phyloP scores from a whole-genome alignment of 2,888 invertebrate species.

The Thera britannica region DNA sequence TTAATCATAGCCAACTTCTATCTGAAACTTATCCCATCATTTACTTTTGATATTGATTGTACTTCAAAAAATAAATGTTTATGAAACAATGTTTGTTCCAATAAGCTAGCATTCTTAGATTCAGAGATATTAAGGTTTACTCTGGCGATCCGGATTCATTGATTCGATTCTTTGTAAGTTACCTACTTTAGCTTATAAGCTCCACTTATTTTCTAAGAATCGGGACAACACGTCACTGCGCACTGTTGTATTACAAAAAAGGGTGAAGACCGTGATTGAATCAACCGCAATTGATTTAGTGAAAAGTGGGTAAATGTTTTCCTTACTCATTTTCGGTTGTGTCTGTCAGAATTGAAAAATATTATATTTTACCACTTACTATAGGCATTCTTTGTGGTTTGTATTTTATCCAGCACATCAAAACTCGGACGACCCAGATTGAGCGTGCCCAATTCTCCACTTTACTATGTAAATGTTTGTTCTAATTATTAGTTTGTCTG shows the following conservation, averaged over 20 bases:
- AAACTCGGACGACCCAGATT: too few relatives aligned
- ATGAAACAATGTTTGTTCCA: background rate
- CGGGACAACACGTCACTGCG: background rate
- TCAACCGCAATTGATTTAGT: conserved; percentile 19
- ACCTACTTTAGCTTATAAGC: background rate
- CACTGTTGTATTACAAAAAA: background rate
- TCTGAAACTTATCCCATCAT: too few relatives aligned
- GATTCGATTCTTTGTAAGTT: background rate
- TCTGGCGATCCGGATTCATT: background rate
- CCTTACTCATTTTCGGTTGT: too few relatives aligned
- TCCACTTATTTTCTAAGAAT: background rate
- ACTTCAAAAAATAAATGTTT: background rate
- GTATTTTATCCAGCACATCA: too few relatives aligned
- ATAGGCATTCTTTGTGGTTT: background rate
- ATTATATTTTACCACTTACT: too few relatives aligned
- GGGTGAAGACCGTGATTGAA: conserved; percentile 1
- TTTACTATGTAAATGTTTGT: too few relatives aligned
- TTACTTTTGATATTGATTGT: too few relatives aligned
- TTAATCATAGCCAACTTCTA: too few relatives aligned
- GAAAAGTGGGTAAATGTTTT: background rate
- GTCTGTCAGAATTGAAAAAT: too few relatives aligned
- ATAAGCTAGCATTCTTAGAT: background rate
- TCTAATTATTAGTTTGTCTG: too few relatives aligned
- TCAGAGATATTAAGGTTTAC: background rate
- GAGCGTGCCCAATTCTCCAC: too few relatives aligned